Evolutionary conservation across 2,797 vertebrate species (phyloP).

Genomic region (Rhyacichthys aspro): DNA sequence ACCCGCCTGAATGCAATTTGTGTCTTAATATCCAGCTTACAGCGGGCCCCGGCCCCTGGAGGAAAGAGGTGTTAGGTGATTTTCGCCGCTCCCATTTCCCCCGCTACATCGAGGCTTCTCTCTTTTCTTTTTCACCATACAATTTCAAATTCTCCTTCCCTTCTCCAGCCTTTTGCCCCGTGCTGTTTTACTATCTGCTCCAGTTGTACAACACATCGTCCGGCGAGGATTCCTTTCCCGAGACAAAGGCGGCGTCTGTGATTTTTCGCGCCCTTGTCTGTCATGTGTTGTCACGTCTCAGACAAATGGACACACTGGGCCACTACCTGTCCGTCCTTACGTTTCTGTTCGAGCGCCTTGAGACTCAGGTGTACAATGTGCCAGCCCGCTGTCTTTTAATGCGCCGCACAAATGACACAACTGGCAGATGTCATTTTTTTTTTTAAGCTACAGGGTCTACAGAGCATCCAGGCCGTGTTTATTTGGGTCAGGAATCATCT

Average conservation of each 20-base stretch:
- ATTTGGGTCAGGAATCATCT: conserved; percentile 98
- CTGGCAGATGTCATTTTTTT: conserved; percentile 86
- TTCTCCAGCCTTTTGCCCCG: conserved; percentile 24
- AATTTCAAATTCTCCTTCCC: conserved; percentile 21
- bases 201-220: conserved; percentile 53
- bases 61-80: conserved; percentile 77
- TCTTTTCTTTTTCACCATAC: conserved; percentile 19
- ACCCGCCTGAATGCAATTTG: conserved; percentile 98
- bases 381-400: conserved; percentile 74
- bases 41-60: conserved; percentile 86
- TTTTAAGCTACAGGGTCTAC: conserved; percentile 60
- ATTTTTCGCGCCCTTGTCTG: conserved; percentile 55
- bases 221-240: conserved; percentile 66
- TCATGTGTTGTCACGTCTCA: conserved; percentile 38
- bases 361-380: conserved; percentile 86
- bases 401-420: conserved; percentile 84
- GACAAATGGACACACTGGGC: conserved; percentile 27
- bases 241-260: conserved; percentile 75
- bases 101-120: conserved; percentile 16
- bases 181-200: conserved; percentile 35
- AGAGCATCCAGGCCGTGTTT: conserved; percentile 83
- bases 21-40: conserved; percentile 99
- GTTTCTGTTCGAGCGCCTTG: conserved; percentile 82
- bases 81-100: conserved; percentile 53
- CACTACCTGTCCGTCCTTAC: conserved; percentile 88